A percentile compares a stretch with the other conserved stretches of the same genome.
These are phyloP conservation scores for Morpho achilles DNA, from an alignment of 2,888 invertebrate genomes.

Conservation along the genomic window DNA sequence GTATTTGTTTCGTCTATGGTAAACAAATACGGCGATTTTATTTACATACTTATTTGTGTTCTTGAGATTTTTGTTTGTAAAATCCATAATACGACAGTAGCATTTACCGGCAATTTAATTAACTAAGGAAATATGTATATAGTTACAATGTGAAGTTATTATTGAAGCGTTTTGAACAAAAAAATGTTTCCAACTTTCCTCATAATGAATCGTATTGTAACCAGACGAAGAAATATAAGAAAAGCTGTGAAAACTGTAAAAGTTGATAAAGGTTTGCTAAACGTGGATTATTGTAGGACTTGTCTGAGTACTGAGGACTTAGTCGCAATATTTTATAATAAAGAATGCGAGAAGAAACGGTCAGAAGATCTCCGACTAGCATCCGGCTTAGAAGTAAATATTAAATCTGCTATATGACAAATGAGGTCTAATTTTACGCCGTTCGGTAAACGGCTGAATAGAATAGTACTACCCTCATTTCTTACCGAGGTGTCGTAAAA, in stretches of 20 bases:
- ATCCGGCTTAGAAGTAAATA: conserved; percentile 48
- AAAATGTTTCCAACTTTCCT: conserved; percentile 46
- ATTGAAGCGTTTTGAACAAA: conserved; percentile 6
- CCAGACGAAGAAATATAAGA: conserved; percentile 29
- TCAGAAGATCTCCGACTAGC: conserved; percentile 43
- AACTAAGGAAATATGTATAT: too few relatives aligned
- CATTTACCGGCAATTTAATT: too few relatives aligned
- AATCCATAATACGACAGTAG: too few relatives aligned
- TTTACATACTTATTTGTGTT: too few relatives aligned
- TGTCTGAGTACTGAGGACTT: conserved; percentile 47
- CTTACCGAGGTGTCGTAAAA: too few relatives aligned
- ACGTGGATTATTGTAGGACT: conserved; percentile 42
- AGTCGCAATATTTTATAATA: conserved; percentile 43
- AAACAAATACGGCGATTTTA: too few relatives aligned
- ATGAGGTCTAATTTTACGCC: too few relatives aligned
- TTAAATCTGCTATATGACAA: too few relatives aligned
- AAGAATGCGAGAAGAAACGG: conserved; percentile 40
- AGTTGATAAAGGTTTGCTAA: conserved; percentile 6
- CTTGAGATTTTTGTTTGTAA: too few relatives aligned
- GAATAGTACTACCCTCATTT: too few relatives aligned
- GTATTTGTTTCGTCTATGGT: too few relatives aligned
- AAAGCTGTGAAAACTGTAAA: conserved; percentile 14
- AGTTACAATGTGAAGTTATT: background rate
- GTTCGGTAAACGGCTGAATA: too few relatives aligned
- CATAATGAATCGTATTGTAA: conserved; percentile 40